Percentiles rank a stretch among this genome's conserved stretches.
phyloP scores from a whole-genome alignment of 2,888 invertebrate species.

The Dusona sp. region DNA sequence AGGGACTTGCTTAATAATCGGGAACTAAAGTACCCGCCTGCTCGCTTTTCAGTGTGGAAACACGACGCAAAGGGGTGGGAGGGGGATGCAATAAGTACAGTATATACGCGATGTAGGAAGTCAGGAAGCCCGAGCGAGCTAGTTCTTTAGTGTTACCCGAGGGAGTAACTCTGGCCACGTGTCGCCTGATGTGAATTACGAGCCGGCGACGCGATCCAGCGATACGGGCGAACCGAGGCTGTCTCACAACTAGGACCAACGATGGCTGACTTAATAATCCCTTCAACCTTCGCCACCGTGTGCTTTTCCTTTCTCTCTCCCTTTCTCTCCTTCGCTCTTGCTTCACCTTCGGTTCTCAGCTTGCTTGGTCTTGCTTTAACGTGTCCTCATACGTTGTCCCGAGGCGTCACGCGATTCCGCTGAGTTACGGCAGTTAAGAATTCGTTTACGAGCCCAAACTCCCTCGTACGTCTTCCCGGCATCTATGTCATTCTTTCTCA shows the following conservation, averaged over 20 bases:
- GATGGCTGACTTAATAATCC: slow-evolving; percentile 73
- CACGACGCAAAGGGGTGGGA: not conserved
- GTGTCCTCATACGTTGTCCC: slow-evolving; percentile 25
- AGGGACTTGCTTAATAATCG: slow-evolving; percentile 66
- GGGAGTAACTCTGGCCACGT: slow-evolving; percentile 69
- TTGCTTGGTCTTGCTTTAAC: slow-evolving; percentile 37
- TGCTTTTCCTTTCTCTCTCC: slow-evolving; percentile 1
- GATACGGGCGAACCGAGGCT: slow-evolving; percentile 59
- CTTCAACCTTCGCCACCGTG: slow-evolving; percentile 49
- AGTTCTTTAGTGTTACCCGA: slow-evolving; percentile 69
- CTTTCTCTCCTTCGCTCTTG: slow-evolving; percentile 17
- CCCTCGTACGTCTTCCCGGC: slow-evolving; percentile 31
- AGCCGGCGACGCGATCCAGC: slow-evolving; percentile 69
- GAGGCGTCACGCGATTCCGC: slow-evolving; percentile 57
- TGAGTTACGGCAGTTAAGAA: slow-evolving; percentile 61
- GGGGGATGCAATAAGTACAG: slow-evolving; percentile 43
- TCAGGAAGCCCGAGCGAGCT: slow-evolving; percentile 45
- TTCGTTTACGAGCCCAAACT: slow-evolving; percentile 59
- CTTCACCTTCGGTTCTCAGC: slow-evolving; percentile 37
- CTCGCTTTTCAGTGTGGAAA: slow-evolving; percentile 43
- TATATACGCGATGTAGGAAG: slow-evolving; percentile 27
- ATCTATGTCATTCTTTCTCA: slow-evolving; percentile 41
- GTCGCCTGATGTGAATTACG: slow-evolving; percentile 71
- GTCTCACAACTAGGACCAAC: slow-evolving; percentile 55
- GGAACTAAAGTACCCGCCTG: slow-evolving; percentile 63